A percentile compares a stretch with the other conserved stretches of the same genome.
Conservation (phyloP, 2,113 vertebrate genomes). For the Pavo muticus region DNA sequence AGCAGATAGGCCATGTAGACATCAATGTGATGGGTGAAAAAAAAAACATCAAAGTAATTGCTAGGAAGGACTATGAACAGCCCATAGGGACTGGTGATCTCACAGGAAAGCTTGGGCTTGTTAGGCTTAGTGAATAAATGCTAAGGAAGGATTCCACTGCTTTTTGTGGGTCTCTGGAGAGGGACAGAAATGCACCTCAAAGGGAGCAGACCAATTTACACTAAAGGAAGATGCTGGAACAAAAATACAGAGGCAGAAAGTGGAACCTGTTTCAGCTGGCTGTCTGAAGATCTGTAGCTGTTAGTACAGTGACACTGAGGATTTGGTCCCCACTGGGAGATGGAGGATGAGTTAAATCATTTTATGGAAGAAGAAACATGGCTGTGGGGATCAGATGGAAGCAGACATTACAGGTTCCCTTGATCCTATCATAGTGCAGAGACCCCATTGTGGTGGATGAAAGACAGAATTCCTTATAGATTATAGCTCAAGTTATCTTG, state of each 20-base stretch:
- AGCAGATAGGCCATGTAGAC: background rate
- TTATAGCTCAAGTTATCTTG: background rate
- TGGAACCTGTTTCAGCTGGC: background rate
- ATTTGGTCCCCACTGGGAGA: background rate
- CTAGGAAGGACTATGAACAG: background rate
- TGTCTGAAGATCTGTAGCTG: background rate
- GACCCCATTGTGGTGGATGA: background rate
- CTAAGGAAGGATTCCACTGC: background rate
- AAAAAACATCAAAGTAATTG: background rate
- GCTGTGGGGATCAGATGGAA: background rate
- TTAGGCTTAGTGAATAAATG: background rate
- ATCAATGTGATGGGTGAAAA: background rate
- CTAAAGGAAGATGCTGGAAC: too few relatives aligned
- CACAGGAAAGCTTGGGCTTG: background rate
- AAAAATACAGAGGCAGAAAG: background rate
- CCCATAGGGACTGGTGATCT: background rate
- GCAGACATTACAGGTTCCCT: background rate
- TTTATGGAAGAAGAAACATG: background rate
- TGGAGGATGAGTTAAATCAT: background rate
- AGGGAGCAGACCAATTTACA: background rate
- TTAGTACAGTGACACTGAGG: background rate
- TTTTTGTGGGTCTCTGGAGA: background rate
- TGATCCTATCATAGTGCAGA: accelerated
- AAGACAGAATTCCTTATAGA: background rate
- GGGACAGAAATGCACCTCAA: background rate